Percentiles rank a stretch among this genome's conserved stretches.
These are phyloP conservation scores for Lumbricus terrestris DNA, from an alignment of 2,888 invertebrate genomes.

Conservation along the genomic window DNA sequence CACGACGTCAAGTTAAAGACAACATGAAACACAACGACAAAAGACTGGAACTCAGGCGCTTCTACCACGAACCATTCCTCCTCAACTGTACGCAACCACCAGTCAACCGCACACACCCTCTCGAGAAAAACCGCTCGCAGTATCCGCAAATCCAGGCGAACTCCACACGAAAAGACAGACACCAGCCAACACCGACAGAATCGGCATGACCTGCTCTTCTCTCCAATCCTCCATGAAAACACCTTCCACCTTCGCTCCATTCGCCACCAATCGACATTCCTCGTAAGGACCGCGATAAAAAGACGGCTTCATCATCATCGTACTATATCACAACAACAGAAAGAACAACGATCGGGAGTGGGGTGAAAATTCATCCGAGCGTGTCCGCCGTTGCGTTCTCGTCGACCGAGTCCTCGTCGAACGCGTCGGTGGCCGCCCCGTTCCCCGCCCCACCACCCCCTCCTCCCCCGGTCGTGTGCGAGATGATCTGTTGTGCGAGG, in stretches of 20 bases:
- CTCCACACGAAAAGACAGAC: not conserved
- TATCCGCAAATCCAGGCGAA: not conserved
- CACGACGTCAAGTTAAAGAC: not conserved
- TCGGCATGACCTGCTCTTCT: not conserved
- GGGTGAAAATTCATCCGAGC: not conserved
- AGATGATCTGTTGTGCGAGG: slow-evolving; percentile 63
- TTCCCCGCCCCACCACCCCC: not conserved
- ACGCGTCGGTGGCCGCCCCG: not conserved
- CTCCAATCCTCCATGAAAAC: not conserved
- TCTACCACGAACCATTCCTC: not conserved
- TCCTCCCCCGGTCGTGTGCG: slow-evolving; percentile 26
- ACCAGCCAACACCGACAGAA: not conserved
- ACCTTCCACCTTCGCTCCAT: not conserved
- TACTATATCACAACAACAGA: not conserved
- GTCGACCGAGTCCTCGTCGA: not conserved
- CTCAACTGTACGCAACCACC: not conserved
- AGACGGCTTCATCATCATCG: not conserved
- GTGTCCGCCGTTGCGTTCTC: not conserved
- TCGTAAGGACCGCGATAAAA: not conserved
- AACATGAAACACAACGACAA: not conserved
- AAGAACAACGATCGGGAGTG: not conserved
- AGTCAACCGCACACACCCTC: not conserved
- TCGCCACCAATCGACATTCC: not conserved
- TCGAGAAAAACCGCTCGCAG: not conserved
- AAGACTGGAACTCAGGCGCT: not conserved